Percentiles rank a stretch among this genome's conserved stretches.
These are phyloP conservation scores for Halocynthia roretzi DNA, from an alignment of 23 tunicate genomes.

Conservation along the genomic window DNA sequence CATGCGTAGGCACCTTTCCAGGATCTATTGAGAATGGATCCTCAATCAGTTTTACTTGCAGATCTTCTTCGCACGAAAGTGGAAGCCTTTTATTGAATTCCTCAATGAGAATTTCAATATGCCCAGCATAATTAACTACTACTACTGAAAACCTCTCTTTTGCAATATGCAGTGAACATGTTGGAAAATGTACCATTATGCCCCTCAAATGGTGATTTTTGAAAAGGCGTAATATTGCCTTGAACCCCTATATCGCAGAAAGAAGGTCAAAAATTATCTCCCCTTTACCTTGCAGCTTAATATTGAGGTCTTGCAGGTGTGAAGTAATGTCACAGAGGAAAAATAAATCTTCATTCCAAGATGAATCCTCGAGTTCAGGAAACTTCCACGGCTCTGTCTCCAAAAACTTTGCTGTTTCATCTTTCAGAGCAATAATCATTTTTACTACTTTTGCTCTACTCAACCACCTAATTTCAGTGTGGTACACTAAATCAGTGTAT, in stretches of 20 bases:
- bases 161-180: neutral
- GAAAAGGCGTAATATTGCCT: constrained; percentile 35
- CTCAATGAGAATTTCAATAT: constrained; percentile 20
- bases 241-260: constrained; percentile 29
- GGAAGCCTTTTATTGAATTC: constrained; percentile 29
- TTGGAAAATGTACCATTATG: constrained; percentile 27
- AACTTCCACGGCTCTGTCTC: constrained; percentile 16
- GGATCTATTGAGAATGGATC: constrained; percentile 38
- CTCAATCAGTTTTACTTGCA: constrained; percentile 37
- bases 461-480: constrained; percentile 35
- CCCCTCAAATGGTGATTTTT: constrained; percentile 36
- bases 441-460: constrained; percentile 36
- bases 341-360: constrained; percentile 45
- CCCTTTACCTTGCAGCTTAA: constrained; percentile 36
- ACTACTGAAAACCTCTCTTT: constrained; percentile 13
- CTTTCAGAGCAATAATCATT: constrained; percentile 36
- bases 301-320: constrained; percentile 33
- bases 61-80: constrained; percentile 42
- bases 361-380: constrained; percentile 27
- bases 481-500: constrained; percentile 35
- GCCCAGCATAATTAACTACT: constrained; percentile 32
- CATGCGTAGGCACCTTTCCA: constrained; percentile 39
- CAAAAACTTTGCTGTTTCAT: constrained; percentile 26
- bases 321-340: constrained; percentile 37
- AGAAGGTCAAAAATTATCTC: constrained; percentile 24